Evolutionary conservation across 2,888 invertebrate species (phyloP).

Genomic region (Cheilosia vulpina): DNA sequence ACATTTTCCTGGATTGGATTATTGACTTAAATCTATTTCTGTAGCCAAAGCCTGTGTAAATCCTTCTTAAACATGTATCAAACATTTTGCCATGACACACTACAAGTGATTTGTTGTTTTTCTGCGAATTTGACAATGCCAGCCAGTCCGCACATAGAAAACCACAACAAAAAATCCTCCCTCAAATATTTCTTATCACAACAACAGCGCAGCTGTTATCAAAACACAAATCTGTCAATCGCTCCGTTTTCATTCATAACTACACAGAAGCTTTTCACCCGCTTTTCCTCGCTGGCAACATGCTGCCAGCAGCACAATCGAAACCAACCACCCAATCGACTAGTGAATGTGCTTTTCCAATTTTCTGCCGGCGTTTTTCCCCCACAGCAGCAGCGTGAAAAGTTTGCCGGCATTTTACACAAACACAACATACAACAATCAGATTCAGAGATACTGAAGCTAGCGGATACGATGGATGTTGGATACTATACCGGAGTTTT

Average conservation of each 20-base stretch:
- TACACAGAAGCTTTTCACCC: constrained; percentile 42
- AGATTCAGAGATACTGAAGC: constrained; percentile 39
- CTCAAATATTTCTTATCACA: neutral
- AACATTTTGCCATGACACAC: too few relatives aligned
- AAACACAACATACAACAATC: constrained; percentile 31
- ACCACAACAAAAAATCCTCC: neutral
- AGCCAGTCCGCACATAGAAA: neutral
- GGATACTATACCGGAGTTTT: constrained; percentile 61
- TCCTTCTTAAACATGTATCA: too few relatives aligned
- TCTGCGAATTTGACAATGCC: neutral
- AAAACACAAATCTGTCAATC: constrained; percentile 29
- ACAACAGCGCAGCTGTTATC: constrained; percentile 31
- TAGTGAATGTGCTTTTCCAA: constrained; percentile 1
- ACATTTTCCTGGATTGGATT: too few relatives aligned
- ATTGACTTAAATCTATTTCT: too few relatives aligned
- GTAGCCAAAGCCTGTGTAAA: too few relatives aligned
- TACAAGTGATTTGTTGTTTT: too few relatives aligned
- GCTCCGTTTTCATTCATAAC: constrained; percentile 64
- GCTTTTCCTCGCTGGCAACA: constrained; percentile 43
- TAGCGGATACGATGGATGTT: constrained; percentile 43
- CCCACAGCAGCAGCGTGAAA: constrained; percentile 32
- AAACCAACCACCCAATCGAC: constrained; percentile 2
- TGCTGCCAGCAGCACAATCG: constrained; percentile 33
- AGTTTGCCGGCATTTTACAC: constrained; percentile 57
- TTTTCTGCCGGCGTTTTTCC: constrained; percentile 54